Evolutionary conservation across 53 echinoderm and acorn worm genomes (phyloP).

Genomic region (Echinarachnius parma): DNA sequence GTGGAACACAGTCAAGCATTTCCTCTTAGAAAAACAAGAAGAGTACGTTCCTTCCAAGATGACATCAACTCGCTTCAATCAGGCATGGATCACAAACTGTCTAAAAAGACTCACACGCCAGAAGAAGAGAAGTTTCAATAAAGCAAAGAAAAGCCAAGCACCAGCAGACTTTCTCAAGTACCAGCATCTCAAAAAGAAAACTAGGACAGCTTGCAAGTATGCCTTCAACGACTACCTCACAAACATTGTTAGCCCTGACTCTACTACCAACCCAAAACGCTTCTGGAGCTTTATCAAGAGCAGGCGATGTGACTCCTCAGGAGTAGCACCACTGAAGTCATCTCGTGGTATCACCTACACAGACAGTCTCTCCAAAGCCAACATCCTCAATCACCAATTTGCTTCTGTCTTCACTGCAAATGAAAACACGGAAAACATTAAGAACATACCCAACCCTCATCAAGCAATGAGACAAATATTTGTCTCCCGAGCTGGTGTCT

Average conservation of each 20-base stretch:
- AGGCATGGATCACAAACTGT: constrained; percentile 39
- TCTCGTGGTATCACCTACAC: constrained; percentile 22
- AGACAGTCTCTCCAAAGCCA: constrained; percentile 13
- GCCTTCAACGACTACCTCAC: constrained; percentile 11
- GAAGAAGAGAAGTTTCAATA: constrained; percentile 24
- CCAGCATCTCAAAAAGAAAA: constrained; percentile 12
- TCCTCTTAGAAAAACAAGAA: no score
- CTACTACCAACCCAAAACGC: constrained; percentile 6
- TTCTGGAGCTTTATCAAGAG: constrained; percentile 48
- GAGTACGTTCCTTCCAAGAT: no score
- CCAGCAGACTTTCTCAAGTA: not conserved
- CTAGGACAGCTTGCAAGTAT: constrained; percentile 18
- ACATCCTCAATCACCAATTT: constrained; percentile 36
- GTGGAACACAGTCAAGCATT: no score
- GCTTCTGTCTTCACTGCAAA: constrained; percentile 11
- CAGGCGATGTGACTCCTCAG: constrained; percentile 28
- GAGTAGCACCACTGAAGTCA: constrained; percentile 35
- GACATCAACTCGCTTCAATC: constrained; percentile 30
- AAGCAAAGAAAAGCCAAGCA: not conserved
- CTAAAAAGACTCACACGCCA: constrained; percentile 27
- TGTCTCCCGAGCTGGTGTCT: no score
- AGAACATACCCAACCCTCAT: no score
- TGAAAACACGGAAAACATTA: constrained; percentile 9
- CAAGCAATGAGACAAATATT: no score
- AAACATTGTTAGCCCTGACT: constrained; percentile 21